Conservation (phyloP, 2,888 invertebrate genomes). For the Bhutanitis thaidina region DNA sequence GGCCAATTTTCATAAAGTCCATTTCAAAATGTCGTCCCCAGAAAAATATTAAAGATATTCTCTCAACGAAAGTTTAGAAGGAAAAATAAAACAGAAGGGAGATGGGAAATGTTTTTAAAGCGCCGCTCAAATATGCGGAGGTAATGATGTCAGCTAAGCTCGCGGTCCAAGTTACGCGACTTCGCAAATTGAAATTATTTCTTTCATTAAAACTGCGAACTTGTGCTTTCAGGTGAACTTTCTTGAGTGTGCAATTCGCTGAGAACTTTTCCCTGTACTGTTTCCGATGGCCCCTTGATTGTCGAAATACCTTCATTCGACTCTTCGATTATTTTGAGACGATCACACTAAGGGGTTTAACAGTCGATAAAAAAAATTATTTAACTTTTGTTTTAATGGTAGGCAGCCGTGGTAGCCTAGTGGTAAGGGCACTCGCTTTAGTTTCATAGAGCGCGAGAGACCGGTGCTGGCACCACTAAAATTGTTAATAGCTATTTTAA, state of each 20-base stretch:
- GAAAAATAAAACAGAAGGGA: constrained; percentile 10
- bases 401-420: too few species aligned
- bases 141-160: constrained; percentile 59
- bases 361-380: too few species aligned
- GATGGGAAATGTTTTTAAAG: constrained; percentile 36
- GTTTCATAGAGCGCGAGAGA: too few species aligned
- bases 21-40: too few species aligned
- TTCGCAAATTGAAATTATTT: constrained; percentile 75
- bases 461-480: too few species aligned
- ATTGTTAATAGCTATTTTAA: too few species aligned
- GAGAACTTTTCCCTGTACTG: constrained; percentile 34
- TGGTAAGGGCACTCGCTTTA: too few species aligned
- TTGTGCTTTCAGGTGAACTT: constrained; percentile 65
- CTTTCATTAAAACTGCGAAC: constrained; percentile 71
- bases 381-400: too few species aligned
- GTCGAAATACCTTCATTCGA: background rate
- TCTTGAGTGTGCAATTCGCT: constrained; percentile 57
- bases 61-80: background rate
- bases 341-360: too few species aligned
- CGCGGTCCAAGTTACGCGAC: constrained; percentile 38
- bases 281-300: constrained; percentile 2
- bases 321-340: background rate
- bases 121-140: constrained; percentile 61
- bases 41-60: background rate
- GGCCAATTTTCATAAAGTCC: too few species aligned